Base-by-base conservation (phyloP, 2,888 invertebrate genomes). In the Camponotus fellah region DNA sequence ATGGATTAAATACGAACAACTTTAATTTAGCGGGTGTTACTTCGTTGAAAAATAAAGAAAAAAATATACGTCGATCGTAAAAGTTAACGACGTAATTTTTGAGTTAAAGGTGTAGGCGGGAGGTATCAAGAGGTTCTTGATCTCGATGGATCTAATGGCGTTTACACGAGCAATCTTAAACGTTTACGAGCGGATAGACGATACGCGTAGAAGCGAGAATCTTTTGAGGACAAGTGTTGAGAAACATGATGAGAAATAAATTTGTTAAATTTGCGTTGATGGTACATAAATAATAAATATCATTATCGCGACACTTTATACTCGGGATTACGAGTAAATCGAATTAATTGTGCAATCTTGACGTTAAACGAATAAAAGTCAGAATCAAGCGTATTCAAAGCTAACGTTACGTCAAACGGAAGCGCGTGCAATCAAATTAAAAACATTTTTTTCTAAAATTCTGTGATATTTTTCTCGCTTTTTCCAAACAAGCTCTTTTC, bases 101-200 rank as follows among this genome's bases (percentile, higher is more conserved):
- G 58, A 17, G 56, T 60, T 21, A 53, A 62, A 62, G 26, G 26
- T 34, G 62, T 21, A 58, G 14, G 60, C 69, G 34, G 8, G 46
- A 9, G 17, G 34, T 34, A 49, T 17, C 37, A 37, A 71, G 60
- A 60, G 37, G 12, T 46, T 71, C 60, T 80, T 71, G 69, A 80
- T 80, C 60, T 71, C 43, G 71, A 49, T 49, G 71, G 71, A 26
- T 68, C n/a, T 79, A 79, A 79, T 37, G 21, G 58, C 77, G 10
- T 58, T 79, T 79, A 79, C 46, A 62, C 46, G 46, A 43, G 60
- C 71, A 69, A 69, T 58, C 34, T 80, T 49, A 69, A n/a, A 12
- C 17, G 60, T 80, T 80, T 80, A 80, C 60, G 71, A 80, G 79
- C 79, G 34, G 60, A 62, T 71, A 69, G 69, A 79, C 37, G 69